phyloP scores from a whole-genome alignment of 2,888 invertebrate species.

The Pseudococcus jackbeardsleyi region DNA sequence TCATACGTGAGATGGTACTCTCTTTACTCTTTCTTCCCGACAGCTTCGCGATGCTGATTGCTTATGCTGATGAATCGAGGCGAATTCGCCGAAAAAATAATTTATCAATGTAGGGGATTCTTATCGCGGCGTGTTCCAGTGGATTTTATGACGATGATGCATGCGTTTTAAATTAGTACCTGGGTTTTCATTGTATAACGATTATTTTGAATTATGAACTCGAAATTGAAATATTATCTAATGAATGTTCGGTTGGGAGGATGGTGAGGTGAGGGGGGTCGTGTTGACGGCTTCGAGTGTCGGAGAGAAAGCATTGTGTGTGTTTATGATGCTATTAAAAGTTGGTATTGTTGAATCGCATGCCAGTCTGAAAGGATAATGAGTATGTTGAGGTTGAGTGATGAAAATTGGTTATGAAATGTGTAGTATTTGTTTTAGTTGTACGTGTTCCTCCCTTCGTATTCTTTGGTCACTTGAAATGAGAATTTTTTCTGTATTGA shows the following conservation, averaged over 20 bases:
- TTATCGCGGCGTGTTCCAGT: neutral
- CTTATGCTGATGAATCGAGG: neutral
- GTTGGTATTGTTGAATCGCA: too few relatives aligned
- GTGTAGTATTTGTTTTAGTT: too few relatives aligned
- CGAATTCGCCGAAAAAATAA: conserved; percentile 14
- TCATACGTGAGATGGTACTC: neutral
- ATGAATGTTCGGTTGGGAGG: neutral
- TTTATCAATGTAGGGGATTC: neutral
- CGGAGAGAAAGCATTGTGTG: too few relatives aligned
- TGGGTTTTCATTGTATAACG: neutral
- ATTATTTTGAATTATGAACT: conserved; percentile 19
- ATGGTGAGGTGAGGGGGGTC: too few relatives aligned
- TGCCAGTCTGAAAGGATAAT: too few relatives aligned
- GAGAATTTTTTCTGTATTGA: too few relatives aligned
- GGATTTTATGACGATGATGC: neutral
- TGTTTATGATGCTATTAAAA: too few relatives aligned
- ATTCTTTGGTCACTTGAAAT: too few relatives aligned
- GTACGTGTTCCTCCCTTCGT: too few relatives aligned
- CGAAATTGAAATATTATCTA: neutral
- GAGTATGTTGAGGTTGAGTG: too few relatives aligned
- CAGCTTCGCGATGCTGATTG: neutral
- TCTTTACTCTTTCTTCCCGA: neutral
- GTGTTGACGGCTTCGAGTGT: too few relatives aligned
- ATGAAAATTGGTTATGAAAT: too few relatives aligned
- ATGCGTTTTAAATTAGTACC: conserved; percentile 24